A percentile compares a stretch with the other conserved stretches of the same genome.
Conservation (phyloP, 2,797 vertebrate species). For the Trematomus bernacchii region DNA sequence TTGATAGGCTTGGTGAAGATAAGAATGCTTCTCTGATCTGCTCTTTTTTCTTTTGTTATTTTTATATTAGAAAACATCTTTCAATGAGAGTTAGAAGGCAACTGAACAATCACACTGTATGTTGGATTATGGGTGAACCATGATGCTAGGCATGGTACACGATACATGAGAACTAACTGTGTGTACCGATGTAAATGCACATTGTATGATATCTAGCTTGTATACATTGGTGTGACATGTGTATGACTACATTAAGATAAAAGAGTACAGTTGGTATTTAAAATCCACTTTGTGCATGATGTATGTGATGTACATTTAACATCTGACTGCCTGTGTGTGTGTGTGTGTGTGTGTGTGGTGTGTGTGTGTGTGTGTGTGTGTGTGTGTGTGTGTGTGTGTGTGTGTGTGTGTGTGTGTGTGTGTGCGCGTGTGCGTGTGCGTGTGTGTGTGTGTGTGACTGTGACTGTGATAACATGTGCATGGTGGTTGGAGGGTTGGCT, state of each 20-base stretch:
- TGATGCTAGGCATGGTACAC: background rate
- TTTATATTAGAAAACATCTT: background rate
- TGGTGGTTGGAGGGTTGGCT: constrained; percentile 38
- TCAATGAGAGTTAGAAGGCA: background rate
- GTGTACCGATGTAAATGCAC: constrained; percentile 25
- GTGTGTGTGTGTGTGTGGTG: constrained; percentile 24
- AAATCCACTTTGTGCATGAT: constrained; percentile 44
- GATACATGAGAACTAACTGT: background rate
- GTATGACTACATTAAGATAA: constrained; percentile 26
- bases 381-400: constrained; percentile 29
- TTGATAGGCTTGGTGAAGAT: constrained; percentile 25
- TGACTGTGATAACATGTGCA: constrained; percentile 26
- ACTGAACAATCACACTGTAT: background rate
- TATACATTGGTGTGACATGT: constrained; percentile 8
- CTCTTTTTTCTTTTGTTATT: background rate
- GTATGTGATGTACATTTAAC: constrained; percentile 33
- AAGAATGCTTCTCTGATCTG: background rate
- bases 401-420: constrained; percentile 27
- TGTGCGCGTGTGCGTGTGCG: constrained; percentile 29
- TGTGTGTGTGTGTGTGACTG: constrained; percentile 28
- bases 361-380: constrained; percentile 26
- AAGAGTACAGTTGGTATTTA: constrained; percentile 33
- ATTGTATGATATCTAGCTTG: constrained; percentile 29
- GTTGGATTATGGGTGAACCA: background rate
- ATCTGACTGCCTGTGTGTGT: constrained; percentile 17